A percentile compares a stretch with the other conserved stretches of the same genome.
These are phyloP conservation scores for Cantharis rufa DNA, from an alignment of 2,888 invertebrate species.

Conservation along the genomic window DNA sequence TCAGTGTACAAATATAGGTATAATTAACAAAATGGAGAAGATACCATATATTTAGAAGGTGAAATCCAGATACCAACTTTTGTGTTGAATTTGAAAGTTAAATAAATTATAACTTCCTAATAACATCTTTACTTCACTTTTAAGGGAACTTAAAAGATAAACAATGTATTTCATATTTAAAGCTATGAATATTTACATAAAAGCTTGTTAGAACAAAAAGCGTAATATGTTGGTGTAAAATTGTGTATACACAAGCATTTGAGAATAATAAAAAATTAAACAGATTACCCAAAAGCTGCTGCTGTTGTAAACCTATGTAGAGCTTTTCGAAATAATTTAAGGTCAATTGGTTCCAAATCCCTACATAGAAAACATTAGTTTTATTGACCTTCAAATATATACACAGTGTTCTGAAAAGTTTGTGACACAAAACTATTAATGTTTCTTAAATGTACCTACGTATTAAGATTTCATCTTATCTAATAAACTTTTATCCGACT, in stretches of 20 bases:
- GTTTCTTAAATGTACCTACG: too few relatives aligned
- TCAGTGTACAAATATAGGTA: neutral
- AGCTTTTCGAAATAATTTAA: neutral
- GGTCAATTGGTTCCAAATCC: neutral
- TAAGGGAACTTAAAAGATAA: neutral
- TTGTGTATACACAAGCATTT: neutral
- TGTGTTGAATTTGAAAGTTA: neutral
- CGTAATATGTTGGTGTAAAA: neutral
- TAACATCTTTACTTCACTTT: neutral
- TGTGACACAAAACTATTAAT: too few relatives aligned
- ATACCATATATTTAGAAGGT: neutral
- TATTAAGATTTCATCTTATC: too few relatives aligned
- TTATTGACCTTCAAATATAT: neutral
- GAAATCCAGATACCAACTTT: neutral
- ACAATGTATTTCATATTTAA: neutral
- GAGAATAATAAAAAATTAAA: neutral
- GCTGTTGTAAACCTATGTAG: neutral
- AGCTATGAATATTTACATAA: neutral
- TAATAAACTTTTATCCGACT: too few relatives aligned
- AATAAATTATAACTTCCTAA: neutral
- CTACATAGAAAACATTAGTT: neutral
- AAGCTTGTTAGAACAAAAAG: neutral
- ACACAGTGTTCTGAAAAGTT: neutral
- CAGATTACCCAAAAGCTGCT: neutral
- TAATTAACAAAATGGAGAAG: neutral